phyloP scores from a whole-genome alignment of 2,888 invertebrate species.

The Heliconius ethilla region DNA sequence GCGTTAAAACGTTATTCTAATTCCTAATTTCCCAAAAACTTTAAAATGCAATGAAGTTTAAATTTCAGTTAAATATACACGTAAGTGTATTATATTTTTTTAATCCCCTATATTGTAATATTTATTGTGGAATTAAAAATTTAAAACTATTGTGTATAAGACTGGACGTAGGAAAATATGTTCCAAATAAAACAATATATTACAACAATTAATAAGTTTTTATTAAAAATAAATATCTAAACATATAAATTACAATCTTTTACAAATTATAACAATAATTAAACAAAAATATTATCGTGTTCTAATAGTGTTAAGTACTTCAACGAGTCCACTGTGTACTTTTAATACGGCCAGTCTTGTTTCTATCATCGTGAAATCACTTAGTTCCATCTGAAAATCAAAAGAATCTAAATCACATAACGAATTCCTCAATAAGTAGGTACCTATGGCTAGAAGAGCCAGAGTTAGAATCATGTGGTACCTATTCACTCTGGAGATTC shows the following conservation, averaged over 20 bases:
- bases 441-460: conserved; percentile 62
- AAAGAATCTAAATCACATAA: neutral
- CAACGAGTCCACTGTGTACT: conserved; percentile 71
- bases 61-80: no score
- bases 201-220: conserved; percentile 6
- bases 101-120: no score
- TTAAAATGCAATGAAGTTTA: no score
- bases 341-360: conserved; percentile 79
- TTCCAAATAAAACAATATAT: neutral
- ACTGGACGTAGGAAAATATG: neutral
- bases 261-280: conserved; percentile 2
- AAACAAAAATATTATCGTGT: conserved; percentile 55
- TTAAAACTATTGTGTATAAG: no score
- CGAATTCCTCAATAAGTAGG: no score
- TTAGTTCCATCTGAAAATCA: conserved; percentile 83
- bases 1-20: no score
- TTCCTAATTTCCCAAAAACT: no score
- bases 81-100: no score
- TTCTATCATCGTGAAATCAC: conserved; percentile 85
- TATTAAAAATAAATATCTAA: conserved; percentile 3
- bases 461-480: conserved; percentile 73
- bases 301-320: conserved; percentile 77
- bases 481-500: conserved; percentile 65
- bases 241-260: neutral
- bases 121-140: no score